Evolutionary conservation across 92 coral and sea anemone species (phyloP), one percentile per base, ranked within the genome.

Genomic region (Phymanthus crucifer): DNA sequence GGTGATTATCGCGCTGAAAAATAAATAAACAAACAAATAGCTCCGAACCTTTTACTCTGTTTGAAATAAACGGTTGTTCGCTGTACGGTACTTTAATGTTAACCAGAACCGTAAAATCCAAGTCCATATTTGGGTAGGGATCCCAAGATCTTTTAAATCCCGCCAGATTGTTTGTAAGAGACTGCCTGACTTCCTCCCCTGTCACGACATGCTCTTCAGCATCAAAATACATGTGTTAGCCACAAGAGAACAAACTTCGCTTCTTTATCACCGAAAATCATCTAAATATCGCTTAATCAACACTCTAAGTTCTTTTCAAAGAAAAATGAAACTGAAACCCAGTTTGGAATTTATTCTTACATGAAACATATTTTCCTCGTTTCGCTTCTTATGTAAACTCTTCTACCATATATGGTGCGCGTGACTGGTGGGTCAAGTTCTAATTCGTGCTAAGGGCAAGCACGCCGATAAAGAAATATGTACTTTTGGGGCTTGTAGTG

Each of bases 371-470:
- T 61, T 34, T 77, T 58, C 57, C 33, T 61, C 32, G 23, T 61
- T 36, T 61, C 81, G 68, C 35, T 36, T 14, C 40, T 37, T n/a
- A 56, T 19, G 26, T 69, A 38, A 48, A 61, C 46, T 61, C 57
- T 19, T 35, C 27, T 37, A 36, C 81, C 81, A 58, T 77, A 77
- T 77, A 61, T 14, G 81, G 81, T 37, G 58, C 38, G 81, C 81
- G 81, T 77, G 81, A 77, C 81, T 61, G 21, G 64, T 1, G 29
- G 68, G 71, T 38, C 58, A 47, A 48, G 58, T 58, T 61, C 38
- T 38, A 11, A 31, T 12, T 77, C 19, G 43, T 64, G 38, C 31
- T n/a, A n/a, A 76, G 80, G 70, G 80, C 80, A 76, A 77, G 65
- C 72, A 77, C 81, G 81, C 73, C 81, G 73, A 58, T 16, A n/a